Conservation (phyloP, 2,113 vertebrate genomes). For the Tauraco erythrolophus region DNA sequence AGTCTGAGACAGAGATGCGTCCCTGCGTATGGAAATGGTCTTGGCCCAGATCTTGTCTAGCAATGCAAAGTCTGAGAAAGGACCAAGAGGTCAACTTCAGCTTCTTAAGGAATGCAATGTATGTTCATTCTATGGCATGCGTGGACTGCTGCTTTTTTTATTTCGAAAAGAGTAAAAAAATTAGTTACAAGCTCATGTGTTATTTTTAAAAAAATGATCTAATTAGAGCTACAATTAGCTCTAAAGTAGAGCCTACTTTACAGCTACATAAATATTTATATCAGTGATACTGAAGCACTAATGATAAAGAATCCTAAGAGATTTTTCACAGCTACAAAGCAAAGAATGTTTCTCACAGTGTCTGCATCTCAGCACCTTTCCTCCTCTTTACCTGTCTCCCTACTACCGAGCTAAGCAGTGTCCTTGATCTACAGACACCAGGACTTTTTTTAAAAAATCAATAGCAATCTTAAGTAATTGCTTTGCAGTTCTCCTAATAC, state of each 20-base stretch:
- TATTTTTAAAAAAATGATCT: neutral
- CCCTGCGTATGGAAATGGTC: conserved; percentile 15
- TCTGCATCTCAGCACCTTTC: neutral
- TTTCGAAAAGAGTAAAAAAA: neutral
- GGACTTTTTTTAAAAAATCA: no score
- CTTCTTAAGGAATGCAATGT: conserved; percentile 21
- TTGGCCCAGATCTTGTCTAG: conserved; percentile 42
- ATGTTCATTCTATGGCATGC: conserved; percentile 1
- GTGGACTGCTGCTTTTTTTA: neutral
- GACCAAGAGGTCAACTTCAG: conserved; percentile 22
- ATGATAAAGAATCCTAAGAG: neutral
- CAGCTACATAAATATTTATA: neutral
- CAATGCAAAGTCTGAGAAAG: conserved; percentile 42
- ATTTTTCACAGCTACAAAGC: neutral
- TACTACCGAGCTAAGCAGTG: neutral
- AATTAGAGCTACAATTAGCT: neutral
- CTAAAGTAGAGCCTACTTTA: neutral
- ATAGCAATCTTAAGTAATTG: neutral
- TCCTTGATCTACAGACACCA: neutral
- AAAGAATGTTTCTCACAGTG: neutral
- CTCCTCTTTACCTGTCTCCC: neutral
- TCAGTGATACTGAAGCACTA: neutral
- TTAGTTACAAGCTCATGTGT: neutral
- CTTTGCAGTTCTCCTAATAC: neutral
- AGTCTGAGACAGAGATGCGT: conserved; percentile 15